Evolutionary conservation across 2,888 invertebrate species (phyloP), one percentile per base, ranked within the genome.

Genomic region (Anticlea derivata): DNA sequence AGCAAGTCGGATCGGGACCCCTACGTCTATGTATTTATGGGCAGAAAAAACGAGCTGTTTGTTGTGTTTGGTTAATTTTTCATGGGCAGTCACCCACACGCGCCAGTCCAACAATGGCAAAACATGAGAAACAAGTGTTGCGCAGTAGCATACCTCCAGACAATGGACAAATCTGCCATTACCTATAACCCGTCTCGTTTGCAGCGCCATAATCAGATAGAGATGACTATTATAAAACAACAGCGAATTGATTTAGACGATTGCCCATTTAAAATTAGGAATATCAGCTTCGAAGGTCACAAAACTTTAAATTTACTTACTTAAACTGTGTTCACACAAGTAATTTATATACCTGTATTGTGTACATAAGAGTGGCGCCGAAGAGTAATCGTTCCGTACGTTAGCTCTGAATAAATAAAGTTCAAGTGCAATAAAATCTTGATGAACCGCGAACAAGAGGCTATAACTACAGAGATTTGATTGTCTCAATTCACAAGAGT

Each of bases 141-240:
- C 85, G 83, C 78, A 86, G 83, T 85, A 81, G 80, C 80, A 71
- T 72, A 67, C 70, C 69, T 67, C 52, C 70, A 78, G 70, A 86
- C 86, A 87, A 86, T 86, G 71, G 80, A 75, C 68, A 64, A 74
- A 73, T 76, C 69, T 68, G 65, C 73, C 68, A 75, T 78, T 73
- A n/a, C n/a, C n/a, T n/a, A 76, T 71, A 58, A 72, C 66, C 70
- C 64, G 69, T 73, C 68, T 65, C 61, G 61, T 68, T 60, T 68
- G 65, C 68, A 61, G 55, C 58, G 66, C 68, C 70, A 73, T 74
- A 75, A 60, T 65, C 60, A 70, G 66, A 58, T 69, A 61, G 62
- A 72, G 71, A 73, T 73, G 66, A 73, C 70, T 80, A 72, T 75
- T 76, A 75, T 70, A 73, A 61, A 70, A 76, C 70, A 74, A 77